These are phyloP conservation scores for Petaurus breviceps DNA, from an alignment of 2,113 vertebrate species.

Conservation along the genomic window DNA sequence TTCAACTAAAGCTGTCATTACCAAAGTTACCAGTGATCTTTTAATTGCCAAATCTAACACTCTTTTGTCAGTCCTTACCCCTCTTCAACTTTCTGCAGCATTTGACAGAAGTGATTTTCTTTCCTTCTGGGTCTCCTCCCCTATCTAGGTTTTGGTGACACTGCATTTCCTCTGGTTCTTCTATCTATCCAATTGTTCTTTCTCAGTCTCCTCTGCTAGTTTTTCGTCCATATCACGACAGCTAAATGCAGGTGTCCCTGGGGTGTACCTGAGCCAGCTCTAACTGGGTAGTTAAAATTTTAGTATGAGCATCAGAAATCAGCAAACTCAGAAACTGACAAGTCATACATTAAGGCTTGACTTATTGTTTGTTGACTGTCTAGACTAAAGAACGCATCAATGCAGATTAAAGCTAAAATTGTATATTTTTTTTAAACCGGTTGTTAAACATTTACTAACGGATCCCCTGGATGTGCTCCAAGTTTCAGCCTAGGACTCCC, in stretches of 20 bases:
- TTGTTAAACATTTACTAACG: not conserved
- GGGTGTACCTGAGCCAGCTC: not conserved
- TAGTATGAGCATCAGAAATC: not conserved
- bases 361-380: not conserved
- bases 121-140: not conserved
- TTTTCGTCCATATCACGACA: not conserved
- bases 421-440: too few relatives aligned
- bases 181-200: not conserved
- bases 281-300: not conserved
- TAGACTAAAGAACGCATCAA: not conserved
- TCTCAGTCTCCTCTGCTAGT: not conserved
- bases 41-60: not conserved
- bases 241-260: not conserved
- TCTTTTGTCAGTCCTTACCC: not conserved
- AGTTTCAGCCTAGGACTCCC: not conserved
- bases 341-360: not conserved
- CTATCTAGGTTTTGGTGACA: not conserved
- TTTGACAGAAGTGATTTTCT: not conserved
- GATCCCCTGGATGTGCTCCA: not conserved
- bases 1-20: not conserved
- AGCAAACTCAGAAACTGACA: not conserved
- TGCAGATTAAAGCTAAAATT: too few relatives aligned
- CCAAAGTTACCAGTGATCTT: not conserved
- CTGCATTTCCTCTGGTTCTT: not conserved
- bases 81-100: not conserved